A percentile compares a stretch with the other conserved stretches of the same genome.
Evolutionary conservation across 92 coral and sea anemone genomes (phyloP).

Genomic region (Paramuricea clavata): DNA sequence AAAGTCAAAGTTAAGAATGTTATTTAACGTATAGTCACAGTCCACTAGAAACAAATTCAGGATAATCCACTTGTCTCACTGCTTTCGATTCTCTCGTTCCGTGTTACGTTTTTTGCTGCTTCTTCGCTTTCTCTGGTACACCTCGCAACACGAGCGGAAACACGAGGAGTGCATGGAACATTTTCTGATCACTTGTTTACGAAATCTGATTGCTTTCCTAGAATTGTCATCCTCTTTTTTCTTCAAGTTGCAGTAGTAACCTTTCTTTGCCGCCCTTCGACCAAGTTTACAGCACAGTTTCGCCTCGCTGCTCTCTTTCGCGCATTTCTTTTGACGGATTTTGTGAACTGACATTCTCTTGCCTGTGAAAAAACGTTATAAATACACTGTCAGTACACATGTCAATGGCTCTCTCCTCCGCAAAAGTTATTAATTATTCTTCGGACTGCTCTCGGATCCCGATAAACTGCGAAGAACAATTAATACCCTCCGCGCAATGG

Average conservation of each 20-base stretch:
- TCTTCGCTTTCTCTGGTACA: background rate
- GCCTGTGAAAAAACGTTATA: background rate
- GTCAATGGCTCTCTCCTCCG: too few relatives aligned
- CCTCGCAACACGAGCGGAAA: slow-evolving; percentile 28
- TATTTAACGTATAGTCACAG: background rate
- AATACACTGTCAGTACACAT: too few relatives aligned
- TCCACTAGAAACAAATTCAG: too few relatives aligned
- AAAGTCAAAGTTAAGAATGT: background rate
- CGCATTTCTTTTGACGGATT: background rate
- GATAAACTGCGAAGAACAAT: too few relatives aligned
- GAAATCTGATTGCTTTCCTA: slow-evolving; percentile 12
- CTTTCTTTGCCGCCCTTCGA: slow-evolving; percentile 48
- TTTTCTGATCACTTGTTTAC: slow-evolving; percentile 29
- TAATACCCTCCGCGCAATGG: too few relatives aligned
- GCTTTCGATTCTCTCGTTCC: background rate
- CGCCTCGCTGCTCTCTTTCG: slow-evolving; percentile 3
- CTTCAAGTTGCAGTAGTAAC: slow-evolving; percentile 34
- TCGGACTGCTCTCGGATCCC: too few relatives aligned
- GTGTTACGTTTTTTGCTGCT: background rate
- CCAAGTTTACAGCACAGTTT: slow-evolving; percentile 42
- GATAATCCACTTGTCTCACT: background rate
- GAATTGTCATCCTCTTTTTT: background rate
- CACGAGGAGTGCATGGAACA: slow-evolving; percentile 27
- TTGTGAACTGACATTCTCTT: slow-evolving; percentile 1
- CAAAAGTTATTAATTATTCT: too few relatives aligned